Evolutionary conservation across 2,797 vertebrate genomes (phyloP).

Genomic region (Hydrocynus forskahlii): DNA sequence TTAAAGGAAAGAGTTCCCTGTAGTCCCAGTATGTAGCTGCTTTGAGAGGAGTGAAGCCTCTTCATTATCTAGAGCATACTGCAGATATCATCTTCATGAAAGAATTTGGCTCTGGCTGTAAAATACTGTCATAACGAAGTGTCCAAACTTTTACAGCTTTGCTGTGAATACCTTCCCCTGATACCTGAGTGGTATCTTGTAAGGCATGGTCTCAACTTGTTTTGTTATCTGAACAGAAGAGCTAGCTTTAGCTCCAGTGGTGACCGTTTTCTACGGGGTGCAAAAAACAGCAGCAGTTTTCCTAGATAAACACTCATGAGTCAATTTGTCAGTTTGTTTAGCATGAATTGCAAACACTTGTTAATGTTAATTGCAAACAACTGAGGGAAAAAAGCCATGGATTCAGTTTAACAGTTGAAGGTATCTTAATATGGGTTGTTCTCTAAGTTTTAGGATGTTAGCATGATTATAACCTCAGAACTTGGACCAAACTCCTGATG

Average conservation of each 20-base stretch:
- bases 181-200: slow-evolving; percentile 7
- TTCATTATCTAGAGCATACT: neutral
- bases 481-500: neutral
- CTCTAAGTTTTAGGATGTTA: neutral
- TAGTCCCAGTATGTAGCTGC: neutral
- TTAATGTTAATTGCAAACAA: slow-evolving; percentile 47
- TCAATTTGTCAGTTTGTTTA: slow-evolving; percentile 18
- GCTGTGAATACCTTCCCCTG: neutral
- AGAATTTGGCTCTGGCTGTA: neutral
- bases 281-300: slow-evolving; percentile 43
- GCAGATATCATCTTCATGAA: slow-evolving; percentile 16
- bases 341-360: slow-evolving; percentile 16
- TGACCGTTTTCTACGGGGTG: slow-evolving; percentile 12
- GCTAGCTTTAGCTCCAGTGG: slow-evolving; percentile 12
- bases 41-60: neutral
- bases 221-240: slow-evolving; percentile 31
- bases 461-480: slow-evolving; percentile 4
- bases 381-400: neutral
- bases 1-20: slow-evolving; percentile 15
- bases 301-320: slow-evolving; percentile 42
- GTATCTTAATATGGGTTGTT: neutral
- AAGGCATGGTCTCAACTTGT: slow-evolving; percentile 31
- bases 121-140: neutral
- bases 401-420: slow-evolving; percentile 12
- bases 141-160: neutral